Base-by-base conservation (phyloP, 2,888 invertebrate species). In the Thecocarcelia acutangulata region DNA sequence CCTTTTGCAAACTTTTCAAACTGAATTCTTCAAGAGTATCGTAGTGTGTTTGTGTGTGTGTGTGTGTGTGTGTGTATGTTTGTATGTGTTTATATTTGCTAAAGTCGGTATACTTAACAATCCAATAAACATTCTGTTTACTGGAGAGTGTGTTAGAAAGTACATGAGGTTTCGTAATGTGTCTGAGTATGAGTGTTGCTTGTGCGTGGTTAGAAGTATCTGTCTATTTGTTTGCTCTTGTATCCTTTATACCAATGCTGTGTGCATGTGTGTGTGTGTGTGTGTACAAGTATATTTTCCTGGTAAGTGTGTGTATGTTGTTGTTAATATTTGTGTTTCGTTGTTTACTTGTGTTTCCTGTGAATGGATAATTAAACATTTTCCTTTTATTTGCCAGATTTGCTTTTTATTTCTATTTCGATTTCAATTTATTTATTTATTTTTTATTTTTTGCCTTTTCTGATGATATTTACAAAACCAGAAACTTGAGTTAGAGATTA, bases 321-420 rank as follows among this genome's bases (percentile, higher is more conserved):
- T 58, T 46, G 21, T 56, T 48, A 11, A 19, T 58, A 46, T 66
- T 58, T 58, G 58, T 21, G 28, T 46, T 66, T 33, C 3, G 24
- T 3, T 50, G 61, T 72, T 61, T 76, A 50, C 50, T 37, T 73
- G 48, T 68, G 42, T 64, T 63, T 61, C 56, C 68, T 28, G 42
- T 40, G 11, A 58, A 74, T 64, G 77, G 66, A 40, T 64, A 69
- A 70, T 63, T 66, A 63, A 73, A 59, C 69, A 80, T 54, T 64
- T 63, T 2, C 52, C 28, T 6, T n/a, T 21, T 15, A 46, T 58
- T 61, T 58, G 37, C 37, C 37, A 61, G 59, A 40, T 59, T 15
- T 56, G 52, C 40, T 4, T 24, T 52, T 58, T 24, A 33, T 40
- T 24, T 24, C 24, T 24, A 24, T 24, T 24, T 24, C 24, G 2